Percentiles rank a stretch among this genome's conserved stretches.
Conservation (phyloP, 2,888 invertebrate genomes). For the Harpagoxenus sublaevis region DNA sequence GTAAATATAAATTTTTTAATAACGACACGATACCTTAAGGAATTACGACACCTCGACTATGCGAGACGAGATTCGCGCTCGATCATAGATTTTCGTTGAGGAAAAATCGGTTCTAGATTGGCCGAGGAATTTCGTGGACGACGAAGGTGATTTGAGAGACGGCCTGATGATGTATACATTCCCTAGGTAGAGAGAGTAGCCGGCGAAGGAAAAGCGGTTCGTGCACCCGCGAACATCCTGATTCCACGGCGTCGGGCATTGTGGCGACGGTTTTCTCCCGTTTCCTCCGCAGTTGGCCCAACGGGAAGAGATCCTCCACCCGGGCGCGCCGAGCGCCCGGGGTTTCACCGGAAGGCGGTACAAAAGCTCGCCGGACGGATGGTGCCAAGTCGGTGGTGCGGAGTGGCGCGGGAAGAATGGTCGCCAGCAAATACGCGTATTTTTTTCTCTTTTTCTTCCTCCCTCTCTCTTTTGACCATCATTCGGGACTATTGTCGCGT, state of each 20-base stretch:
- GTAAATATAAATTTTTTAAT: conserved; percentile 7
- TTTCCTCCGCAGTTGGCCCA: conserved; percentile 45
- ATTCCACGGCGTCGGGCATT: conserved; percentile 71
- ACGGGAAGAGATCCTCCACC: conserved; percentile 41
- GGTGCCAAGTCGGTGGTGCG: conserved; percentile 67
- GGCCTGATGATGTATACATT: conserved; percentile 2
- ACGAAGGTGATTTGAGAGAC: neutral
- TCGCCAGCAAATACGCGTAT: conserved; percentile 54
- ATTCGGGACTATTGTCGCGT: conserved; percentile 6
- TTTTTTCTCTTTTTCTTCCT: neutral
- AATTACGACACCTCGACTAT: neutral
- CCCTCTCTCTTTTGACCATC: conserved; percentile 27
- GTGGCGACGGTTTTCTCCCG: conserved; percentile 70
- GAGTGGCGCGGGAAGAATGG: conserved; percentile 25
- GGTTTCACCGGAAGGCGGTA: conserved; percentile 68
- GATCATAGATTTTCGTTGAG: conserved; percentile 11
- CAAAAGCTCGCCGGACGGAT: conserved; percentile 70
- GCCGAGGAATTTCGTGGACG: neutral
- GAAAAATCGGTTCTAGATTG: conserved; percentile 30
- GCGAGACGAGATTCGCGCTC: neutral
- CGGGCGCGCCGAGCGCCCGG: conserved; percentile 26
- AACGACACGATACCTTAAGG: conserved; percentile 1
- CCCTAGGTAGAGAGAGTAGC: conserved; percentile 12
- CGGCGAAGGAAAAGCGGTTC: conserved; percentile 58
- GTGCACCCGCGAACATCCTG: conserved; percentile 73